Evolutionary conservation across 1,140 invertebrate species (phyloP).

Genomic region (Sitophilus oryzae): DNA sequence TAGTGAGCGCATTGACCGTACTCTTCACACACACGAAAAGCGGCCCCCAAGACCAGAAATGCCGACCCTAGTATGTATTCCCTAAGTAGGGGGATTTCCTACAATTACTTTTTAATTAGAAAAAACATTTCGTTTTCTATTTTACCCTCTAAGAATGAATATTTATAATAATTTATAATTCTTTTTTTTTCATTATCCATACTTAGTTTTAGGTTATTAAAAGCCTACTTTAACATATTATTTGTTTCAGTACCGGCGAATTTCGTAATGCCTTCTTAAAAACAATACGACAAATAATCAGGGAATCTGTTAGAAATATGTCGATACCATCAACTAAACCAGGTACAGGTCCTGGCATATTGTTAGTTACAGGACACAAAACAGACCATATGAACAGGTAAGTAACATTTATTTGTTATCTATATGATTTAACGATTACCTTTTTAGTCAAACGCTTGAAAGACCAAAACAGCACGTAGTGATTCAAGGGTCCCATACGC

Average conservation of each 20-base stretch:
- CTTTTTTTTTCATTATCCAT: too few species aligned
- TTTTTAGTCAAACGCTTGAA: slow-evolving; percentile 39
- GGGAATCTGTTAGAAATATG: slow-evolving; percentile 92
- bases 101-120: too few species aligned
- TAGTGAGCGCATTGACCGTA: too few species aligned
- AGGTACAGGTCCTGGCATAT: slow-evolving; percentile 43
- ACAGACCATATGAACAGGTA: slow-evolving; percentile 32
- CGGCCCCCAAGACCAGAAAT: too few species aligned
- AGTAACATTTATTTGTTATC: not conserved
- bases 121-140: too few species aligned
- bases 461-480: slow-evolving; percentile 44
- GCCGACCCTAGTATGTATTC: too few species aligned
- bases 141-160: too few species aligned
- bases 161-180: too few species aligned
- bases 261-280: slow-evolving; percentile 94
- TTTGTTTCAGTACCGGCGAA: slow-evolving; percentile 74
- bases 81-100: too few species aligned
- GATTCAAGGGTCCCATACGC: slow-evolving; percentile 62
- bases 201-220: too few species aligned
- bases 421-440: not conserved
- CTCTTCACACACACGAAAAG: too few species aligned
- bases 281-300: slow-evolving; percentile 92
- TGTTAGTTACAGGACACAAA: slow-evolving; percentile 44
- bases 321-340: slow-evolving; percentile 79
- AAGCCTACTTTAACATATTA: too few species aligned